These are phyloP conservation scores for Tromatobia lineatoria DNA, from an alignment of 2,888 invertebrate species.

Conservation along the genomic window DNA sequence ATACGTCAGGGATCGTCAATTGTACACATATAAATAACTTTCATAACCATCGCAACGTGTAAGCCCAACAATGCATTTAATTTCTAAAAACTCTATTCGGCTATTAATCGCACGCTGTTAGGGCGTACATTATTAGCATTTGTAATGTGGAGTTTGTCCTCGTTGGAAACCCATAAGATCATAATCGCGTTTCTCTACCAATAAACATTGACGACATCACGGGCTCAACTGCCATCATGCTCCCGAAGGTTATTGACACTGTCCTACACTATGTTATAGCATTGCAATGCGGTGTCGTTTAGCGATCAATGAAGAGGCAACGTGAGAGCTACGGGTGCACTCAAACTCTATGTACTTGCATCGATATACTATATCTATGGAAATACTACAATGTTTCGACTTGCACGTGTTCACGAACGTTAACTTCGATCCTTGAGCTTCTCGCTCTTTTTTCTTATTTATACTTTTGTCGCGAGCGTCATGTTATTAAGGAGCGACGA, in stretches of 20 bases:
- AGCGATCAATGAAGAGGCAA: slow-evolving; percentile 17
- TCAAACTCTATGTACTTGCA: background rate
- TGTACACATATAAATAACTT: too few relatives aligned
- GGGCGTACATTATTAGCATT: background rate
- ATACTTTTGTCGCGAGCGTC: background rate
- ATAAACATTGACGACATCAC: slow-evolving; percentile 13
- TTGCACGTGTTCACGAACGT: slow-evolving; percentile 2
- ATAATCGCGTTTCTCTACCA: slow-evolving; percentile 1
- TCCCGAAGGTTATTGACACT: slow-evolving; percentile 14
- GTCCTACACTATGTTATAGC: background rate
- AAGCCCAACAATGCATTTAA: background rate
- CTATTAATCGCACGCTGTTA: background rate
- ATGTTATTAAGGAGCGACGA: background rate
- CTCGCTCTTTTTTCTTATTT: background rate
- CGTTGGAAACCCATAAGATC: background rate
- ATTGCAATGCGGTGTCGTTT: background rate
- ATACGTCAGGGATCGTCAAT: too few relatives aligned
- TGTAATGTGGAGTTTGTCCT: background rate
- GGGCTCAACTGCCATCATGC: background rate
- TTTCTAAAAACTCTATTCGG: background rate
- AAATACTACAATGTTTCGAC: background rate
- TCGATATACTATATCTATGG: slow-evolving; percentile 1
- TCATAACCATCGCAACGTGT: too few relatives aligned
- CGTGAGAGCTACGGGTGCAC: slow-evolving; percentile 5
- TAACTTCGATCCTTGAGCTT: slow-evolving; percentile 6